Evolutionary conservation across 2,113 vertebrate species (phyloP).

Genomic region (Ciconia maguari): DNA sequence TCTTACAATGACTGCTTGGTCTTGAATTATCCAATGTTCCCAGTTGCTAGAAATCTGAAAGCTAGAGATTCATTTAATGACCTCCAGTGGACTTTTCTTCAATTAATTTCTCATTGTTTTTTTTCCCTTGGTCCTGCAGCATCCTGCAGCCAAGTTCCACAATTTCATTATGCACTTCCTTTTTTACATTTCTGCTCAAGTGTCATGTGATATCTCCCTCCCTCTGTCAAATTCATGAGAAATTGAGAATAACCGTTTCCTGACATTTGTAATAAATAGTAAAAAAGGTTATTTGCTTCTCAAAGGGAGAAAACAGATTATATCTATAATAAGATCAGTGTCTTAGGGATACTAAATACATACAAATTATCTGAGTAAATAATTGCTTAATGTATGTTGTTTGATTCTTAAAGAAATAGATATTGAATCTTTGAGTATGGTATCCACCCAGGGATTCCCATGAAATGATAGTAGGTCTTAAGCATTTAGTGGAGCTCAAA

Average conservation of each 20-base stretch:
- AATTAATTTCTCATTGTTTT: background rate
- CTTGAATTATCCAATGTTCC: background rate
- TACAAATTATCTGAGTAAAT: background rate
- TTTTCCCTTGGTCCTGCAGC: background rate
- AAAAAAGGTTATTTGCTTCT: background rate
- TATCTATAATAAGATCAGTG: background rate
- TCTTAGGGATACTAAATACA: background rate
- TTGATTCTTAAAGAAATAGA: background rate
- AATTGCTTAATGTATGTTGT: background rate
- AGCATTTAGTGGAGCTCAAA: background rate
- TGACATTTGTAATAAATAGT: background rate
- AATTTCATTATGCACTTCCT: background rate
- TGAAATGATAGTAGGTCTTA: background rate
- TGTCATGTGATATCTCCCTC: background rate
- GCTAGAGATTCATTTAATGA: background rate
- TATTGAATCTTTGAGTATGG: background rate
- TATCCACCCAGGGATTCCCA: background rate
- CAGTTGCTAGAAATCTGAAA: background rate
- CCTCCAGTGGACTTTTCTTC: background rate
- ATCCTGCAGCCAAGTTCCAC: background rate
- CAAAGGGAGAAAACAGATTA: background rate
- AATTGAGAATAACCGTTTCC: background rate
- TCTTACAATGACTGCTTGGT: background rate
- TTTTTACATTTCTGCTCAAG: background rate
- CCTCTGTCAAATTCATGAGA: background rate